Evolutionary conservation across 2,113 vertebrate genomes (phyloP), one percentile per base, ranked within the genome.

Genomic region (Percina caprodes): DNA sequence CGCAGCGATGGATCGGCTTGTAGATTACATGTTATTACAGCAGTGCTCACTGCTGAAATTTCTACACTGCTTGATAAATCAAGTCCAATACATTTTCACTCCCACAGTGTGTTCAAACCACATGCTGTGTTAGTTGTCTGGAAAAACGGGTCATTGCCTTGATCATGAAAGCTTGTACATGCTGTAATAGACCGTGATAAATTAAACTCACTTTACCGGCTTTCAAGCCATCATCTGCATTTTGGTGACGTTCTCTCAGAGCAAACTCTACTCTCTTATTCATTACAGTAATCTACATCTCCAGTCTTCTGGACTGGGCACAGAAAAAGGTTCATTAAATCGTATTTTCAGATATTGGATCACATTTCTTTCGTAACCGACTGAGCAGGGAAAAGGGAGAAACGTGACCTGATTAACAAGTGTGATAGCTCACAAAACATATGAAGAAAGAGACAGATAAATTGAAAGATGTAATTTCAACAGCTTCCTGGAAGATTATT

Each of bases 281-380:
- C 90, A 92, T 92, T 89, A 88, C 85, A 88, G 72, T 92, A 90
- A 91, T 89, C 89, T 90, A 75, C 85, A 92, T 80, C 76, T 18
- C 75, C 60, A 54, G 86, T 87, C 77, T 77, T 88, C 76, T 89
- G 88, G 80, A 83, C 88, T 69, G 79, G 80, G 73, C 87, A 84
- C 82, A 86, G 89, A 93, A 90, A 54, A 92, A 88, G 85, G 86
- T 93, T 94, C 92, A 92, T 94, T 93, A 94, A 91, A 91, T 88
- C 76, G 59, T 78, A 92, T 94, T 95, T 92, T 89, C 73, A 85
- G 86, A 89, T 92, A 94, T 92, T 92, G 92, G 89, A 93, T 90
- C 86, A 91, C 90, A 88, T 92, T 90, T 87, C 83, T 89, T 90
- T 91, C 48, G 75, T 87, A 93, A 91, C 82, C 56, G 79, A 69